Conservation (phyloP, 2,888 invertebrate genomes). For the Plebejus argus region DNA sequence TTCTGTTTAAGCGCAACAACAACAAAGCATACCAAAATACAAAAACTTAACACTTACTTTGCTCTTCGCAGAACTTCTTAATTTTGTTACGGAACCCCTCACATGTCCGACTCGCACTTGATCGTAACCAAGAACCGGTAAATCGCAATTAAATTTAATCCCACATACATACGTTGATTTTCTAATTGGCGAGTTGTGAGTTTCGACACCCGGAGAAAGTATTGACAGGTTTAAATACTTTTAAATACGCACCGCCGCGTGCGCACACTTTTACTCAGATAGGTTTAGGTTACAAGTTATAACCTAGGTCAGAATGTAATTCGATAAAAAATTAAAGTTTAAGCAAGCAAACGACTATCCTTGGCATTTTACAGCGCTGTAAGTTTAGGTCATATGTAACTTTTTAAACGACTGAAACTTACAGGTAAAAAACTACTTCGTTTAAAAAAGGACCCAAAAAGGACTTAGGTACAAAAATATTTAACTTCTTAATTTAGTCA, state of each 20-base stretch:
- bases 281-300: background rate
- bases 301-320: background rate
- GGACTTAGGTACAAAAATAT: too few species aligned
- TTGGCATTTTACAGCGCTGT: too few species aligned
- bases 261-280: background rate
- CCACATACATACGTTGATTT: conserved; percentile 2
- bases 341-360: too few species aligned
- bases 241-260: conserved; percentile 2
- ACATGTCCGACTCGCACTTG: background rate
- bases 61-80: background rate
- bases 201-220: conserved; percentile 13
- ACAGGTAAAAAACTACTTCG: too few species aligned
- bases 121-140: background rate
- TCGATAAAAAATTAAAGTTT: too few species aligned
- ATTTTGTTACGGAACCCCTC: background rate
- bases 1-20: too few species aligned
- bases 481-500: too few species aligned
- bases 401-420: too few species aligned
- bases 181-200: conserved; percentile 12
- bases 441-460: too few species aligned
- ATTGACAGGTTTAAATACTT: conserved; percentile 3
- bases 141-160: background rate
- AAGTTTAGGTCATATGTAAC: too few species aligned
- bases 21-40: too few species aligned
- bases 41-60: too few species aligned